Evolutionary conservation across 2,888 invertebrate species (phyloP).

Genomic region (Rhabditoides inermis): DNA sequence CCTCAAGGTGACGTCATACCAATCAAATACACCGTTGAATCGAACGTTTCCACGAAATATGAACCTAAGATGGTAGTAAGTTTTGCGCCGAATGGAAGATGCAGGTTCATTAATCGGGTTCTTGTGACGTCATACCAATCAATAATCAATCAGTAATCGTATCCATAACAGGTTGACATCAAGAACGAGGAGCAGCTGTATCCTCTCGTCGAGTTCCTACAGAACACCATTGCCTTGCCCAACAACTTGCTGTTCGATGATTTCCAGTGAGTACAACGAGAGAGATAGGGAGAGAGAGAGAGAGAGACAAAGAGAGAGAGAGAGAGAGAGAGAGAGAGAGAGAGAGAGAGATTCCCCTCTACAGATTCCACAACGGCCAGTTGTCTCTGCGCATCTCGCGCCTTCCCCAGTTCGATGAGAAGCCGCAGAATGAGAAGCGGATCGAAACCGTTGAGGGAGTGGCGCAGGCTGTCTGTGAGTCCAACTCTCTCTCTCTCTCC

Average conservation of each 20-base stretch:
- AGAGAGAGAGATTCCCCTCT: no score
- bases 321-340: no score
- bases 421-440: slow-evolving; percentile 31
- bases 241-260: slow-evolving; percentile 49
- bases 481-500: no score
- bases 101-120: no score
- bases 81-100: no score
- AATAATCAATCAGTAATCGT: no score
- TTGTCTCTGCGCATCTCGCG: slow-evolving; percentile 45
- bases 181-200: slow-evolving; percentile 39
- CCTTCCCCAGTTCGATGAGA: slow-evolving; percentile 19
- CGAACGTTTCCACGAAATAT: no score
- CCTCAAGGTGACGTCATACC: slow-evolving; percentile 42
- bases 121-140: no score
- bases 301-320: no score
- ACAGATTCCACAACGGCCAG: slow-evolving; percentile 31
- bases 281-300: no score
- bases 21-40: no score
- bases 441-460: slow-evolving; percentile 46
- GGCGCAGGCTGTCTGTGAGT: slow-evolving; percentile 49
- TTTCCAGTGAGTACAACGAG: slow-evolving; percentile 36
- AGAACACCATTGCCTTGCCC: slow-evolving; percentile 45
- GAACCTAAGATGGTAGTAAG: no score
- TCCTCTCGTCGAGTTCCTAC: slow-evolving; percentile 45
- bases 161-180: slow-evolving; percentile 24